phyloP scores from a whole-genome alignment of 2,113 vertebrate genomes.

The Verasper variegatus region DNA sequence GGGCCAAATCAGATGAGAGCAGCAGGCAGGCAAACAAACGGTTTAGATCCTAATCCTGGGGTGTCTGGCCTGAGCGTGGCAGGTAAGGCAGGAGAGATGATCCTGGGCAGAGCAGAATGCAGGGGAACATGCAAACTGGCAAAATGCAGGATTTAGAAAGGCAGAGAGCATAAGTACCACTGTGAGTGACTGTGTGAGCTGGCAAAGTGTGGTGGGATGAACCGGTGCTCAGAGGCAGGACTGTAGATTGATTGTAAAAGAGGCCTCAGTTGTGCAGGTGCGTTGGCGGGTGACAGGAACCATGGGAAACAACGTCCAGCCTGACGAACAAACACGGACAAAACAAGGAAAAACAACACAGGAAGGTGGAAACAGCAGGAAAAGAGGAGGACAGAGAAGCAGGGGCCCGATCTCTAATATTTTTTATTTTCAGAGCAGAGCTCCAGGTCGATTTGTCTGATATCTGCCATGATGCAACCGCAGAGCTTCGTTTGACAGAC shows the following conservation, averaged over 20 bases:
- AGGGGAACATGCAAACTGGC: background rate
- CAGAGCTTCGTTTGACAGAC: background rate
- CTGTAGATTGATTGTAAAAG: background rate
- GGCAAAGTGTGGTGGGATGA: background rate
- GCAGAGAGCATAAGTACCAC: background rate
- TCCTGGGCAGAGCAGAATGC: background rate
- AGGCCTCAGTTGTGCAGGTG: too few species aligned
- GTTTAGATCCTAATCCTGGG: background rate
- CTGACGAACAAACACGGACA: too few species aligned
- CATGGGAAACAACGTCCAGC: too few species aligned
- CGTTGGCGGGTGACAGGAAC: too few species aligned
- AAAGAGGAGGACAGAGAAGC: background rate
- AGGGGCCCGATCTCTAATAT: too few species aligned
- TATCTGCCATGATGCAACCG: background rate
- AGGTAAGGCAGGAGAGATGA: background rate
- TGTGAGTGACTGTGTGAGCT: background rate
- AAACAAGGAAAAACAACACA: background rate
- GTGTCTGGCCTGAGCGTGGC: background rate
- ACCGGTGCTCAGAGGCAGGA: background rate
- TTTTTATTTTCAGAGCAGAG: background rate
- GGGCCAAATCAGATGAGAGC: background rate
- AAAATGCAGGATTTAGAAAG: background rate
- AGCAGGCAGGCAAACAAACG: background rate
- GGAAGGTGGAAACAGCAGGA: background rate
- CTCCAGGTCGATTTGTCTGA: too few species aligned